Conservation (phyloP, 1,140 invertebrate species). For the Belonocnema kinseyi region DNA sequence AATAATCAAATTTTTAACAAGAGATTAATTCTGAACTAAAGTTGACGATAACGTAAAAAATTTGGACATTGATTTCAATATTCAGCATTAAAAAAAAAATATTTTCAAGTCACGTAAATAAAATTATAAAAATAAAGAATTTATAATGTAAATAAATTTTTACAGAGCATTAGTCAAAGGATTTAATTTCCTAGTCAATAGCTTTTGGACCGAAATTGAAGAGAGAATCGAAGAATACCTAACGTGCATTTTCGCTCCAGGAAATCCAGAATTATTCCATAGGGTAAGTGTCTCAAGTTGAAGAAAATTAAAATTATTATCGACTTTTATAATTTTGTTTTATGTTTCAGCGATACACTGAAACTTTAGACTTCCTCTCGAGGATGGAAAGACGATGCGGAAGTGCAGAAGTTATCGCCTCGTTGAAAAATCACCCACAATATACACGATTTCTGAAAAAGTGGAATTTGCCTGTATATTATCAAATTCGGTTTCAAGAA, state of each 20-base stretch:
- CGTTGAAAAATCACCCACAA: conserved; percentile 80
- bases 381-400: conserved; percentile 84
- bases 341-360: conserved; percentile 81
- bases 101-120: conserved; percentile 8
- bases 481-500: conserved; percentile 95
- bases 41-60: no score
- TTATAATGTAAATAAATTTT: conserved; percentile 25
- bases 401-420: conserved; percentile 74
- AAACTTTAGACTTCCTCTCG: conserved; percentile 87
- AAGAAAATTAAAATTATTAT: not conserved
- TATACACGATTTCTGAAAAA: conserved; percentile 86
- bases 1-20: no score
- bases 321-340: not conserved
- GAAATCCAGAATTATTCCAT: conserved; percentile 92
- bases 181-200: conserved; percentile 91
- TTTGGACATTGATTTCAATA: no score
- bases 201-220: conserved; percentile 92
- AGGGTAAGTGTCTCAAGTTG: conserved; percentile 70
- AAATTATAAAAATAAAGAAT: conserved; percentile 25
- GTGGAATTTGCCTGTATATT: conserved; percentile 97
- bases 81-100: not conserved
- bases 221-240: conserved; percentile 85
- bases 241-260: conserved; percentile 91
- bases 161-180: conserved; percentile 78
- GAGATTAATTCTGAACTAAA: no score